A percentile compares a stretch with the other conserved stretches of the same genome.
Evolutionary conservation across 2,113 vertebrate species (phyloP).

Genomic region (Melanerpes aurifrons): DNA sequence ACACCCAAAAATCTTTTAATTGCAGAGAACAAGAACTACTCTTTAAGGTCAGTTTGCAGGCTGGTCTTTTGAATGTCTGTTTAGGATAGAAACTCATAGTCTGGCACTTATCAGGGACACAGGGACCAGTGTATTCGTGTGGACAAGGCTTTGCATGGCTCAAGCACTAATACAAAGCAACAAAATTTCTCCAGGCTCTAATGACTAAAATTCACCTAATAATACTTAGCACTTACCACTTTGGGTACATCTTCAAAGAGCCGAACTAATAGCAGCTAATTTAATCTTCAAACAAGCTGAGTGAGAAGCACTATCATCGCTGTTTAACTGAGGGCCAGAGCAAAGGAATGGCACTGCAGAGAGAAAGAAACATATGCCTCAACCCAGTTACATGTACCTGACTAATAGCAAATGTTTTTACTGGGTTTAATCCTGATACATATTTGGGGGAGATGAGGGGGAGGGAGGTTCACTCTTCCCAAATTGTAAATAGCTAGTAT

Average conservation of each 20-base stretch:
- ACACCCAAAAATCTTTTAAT: neutral
- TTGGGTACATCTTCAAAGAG: slow-evolving; percentile 49
- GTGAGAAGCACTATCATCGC: neutral
- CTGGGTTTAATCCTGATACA: neutral
- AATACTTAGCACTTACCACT: slow-evolving; percentile 24
- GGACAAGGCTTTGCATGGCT: neutral
- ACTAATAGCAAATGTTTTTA: neutral
- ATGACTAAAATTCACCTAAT: slow-evolving; percentile 26
- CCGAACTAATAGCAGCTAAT: slow-evolving; percentile 61
- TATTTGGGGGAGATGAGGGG: accelerated
- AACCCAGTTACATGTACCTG: neutral
- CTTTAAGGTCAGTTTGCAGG: neutral
- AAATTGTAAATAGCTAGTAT: neutral
- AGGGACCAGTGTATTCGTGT: accelerated
- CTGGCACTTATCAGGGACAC: neutral
- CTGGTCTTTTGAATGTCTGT: neutral
- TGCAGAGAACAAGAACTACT: neutral
- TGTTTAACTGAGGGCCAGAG: neutral
- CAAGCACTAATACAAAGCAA: neutral
- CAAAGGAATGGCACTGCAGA: neutral
- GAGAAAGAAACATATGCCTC: neutral
- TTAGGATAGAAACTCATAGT: neutral
- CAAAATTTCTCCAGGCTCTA: neutral
- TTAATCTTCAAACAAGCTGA: slow-evolving; percentile 61
- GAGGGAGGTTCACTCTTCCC: neutral